Base-by-base conservation (phyloP, 1,140 invertebrate genomes). In the Diuraphis noxia region DNA sequence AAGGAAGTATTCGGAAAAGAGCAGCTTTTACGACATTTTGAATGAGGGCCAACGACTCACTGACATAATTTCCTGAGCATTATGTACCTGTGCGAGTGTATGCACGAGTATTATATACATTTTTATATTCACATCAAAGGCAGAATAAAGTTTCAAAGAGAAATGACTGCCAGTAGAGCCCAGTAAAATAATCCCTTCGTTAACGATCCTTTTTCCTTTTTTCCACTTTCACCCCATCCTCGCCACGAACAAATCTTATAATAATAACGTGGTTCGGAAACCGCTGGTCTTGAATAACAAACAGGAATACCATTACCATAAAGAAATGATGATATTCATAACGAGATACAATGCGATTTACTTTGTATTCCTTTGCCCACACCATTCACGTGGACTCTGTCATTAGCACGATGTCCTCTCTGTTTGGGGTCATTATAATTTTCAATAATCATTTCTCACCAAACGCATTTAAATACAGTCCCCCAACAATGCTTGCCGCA, bases 221-320 rank as follows among this genome's bases (percentile, higher is more conserved):
- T 91, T 41, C 81, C n/a, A 30, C 46, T 84, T 86, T 86, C 49
- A 30, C 81, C 46, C 43, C 41, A 30, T 40, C 38, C 81, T n/a
- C 34, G n/a, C 34, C 13, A 40, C 89, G 89, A 91, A 91, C 89
- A 91, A 91, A 91, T 91, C 84, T 92, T 86, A 86, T 86, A 92
- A 86, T 85, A 92, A 92, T 85, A 86, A 92, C 91, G 91, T 34
- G 82, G 84, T 85, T 92, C 91, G 91, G 82, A 86, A 92, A 86
- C 91, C 82, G 81, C 91, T 77, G 91, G 91, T 85, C 91, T 92
- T 92, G 81, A 92, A 92, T 85, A 92, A 92, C 91, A 92, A 86
- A 86, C 81, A 85, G 81, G 91, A 92, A 86, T 85, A 92, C 82
- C 23, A 91, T 91, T 91, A 91, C 77, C 89, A 91, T 91, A 91